phyloP scores from a whole-genome alignment of 2,113 vertebrate species.

The Cavia porcellus region DNA sequence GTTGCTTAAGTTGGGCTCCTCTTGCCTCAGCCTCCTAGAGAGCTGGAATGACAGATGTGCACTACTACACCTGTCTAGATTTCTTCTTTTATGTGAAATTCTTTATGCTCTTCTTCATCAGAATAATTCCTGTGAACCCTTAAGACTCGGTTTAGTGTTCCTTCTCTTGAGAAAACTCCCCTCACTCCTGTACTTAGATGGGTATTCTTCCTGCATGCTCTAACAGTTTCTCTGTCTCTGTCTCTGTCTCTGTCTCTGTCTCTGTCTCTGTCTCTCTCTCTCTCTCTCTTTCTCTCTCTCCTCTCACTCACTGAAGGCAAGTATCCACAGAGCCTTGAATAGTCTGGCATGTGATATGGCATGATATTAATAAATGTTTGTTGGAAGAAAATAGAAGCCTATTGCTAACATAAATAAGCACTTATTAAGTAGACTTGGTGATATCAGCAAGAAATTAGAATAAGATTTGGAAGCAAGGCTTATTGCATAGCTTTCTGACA shows the following conservation, averaged over 20 bases:
- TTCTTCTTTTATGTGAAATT: slow-evolving; percentile 11
- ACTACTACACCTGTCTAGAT: neutral
- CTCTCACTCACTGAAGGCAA: neutral
- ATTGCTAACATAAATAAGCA: neutral
- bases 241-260: neutral
- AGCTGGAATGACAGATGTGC: neutral
- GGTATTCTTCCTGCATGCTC: neutral
- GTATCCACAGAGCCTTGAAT: neutral
- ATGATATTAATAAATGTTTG: neutral
- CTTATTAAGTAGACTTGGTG: neutral
- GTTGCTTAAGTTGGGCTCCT: neutral
- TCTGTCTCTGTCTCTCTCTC: neutral
- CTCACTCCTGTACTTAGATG: neutral
- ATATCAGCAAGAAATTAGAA: neutral
- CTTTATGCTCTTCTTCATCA: neutral
- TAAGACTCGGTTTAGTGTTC: neutral
- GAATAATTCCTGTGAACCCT: neutral
- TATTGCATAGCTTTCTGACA: slow-evolving; percentile 1
- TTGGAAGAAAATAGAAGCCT: neutral
- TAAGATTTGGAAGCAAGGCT: slow-evolving; percentile 29
- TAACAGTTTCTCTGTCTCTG: neutral
- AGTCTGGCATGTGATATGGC: neutral
- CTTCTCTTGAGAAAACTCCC: neutral
- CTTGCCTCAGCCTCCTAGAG: neutral
- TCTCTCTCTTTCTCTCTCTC: neutral